Evolutionary conservation across 1,140 invertebrate species (phyloP), one percentile per base, ranked within the genome.

Genomic region (Anastatus disparis): DNA sequence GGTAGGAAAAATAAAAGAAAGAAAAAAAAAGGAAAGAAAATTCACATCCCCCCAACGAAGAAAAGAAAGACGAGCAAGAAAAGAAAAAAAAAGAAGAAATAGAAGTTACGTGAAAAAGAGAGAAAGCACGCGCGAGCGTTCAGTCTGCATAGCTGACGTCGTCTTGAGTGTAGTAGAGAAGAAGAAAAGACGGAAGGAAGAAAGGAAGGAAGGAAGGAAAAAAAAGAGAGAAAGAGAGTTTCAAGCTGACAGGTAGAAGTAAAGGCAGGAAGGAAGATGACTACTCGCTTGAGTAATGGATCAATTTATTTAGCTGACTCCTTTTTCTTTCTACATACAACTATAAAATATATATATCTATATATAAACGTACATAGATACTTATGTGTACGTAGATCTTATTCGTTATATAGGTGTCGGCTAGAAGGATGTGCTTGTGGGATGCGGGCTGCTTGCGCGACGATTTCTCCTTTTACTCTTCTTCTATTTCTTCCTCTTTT

Each of bases 241-340:
- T 53, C 35, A 71, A n/a, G 40, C 3, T 3, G 40, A 13, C 17
- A 15, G 13, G 15, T 17, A 52, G 62, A 71, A 70, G 72, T 55
- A 74, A 74, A 71, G 55, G 31, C 38, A 77, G 77, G 78, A 79
- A 77, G 75, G 79, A 81, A 82, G 79, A 84, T 81, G 81, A 82
- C 81, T 83, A 78, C 76, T 80, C 76, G 76, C 70, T 81, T 84
- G 82, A 84, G 81, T 83, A 84, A 84, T 84, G 82, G 82, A 83
- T 84, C 82, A 84, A 84, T 84, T 84, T 84, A 84, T 84, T 84
- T 82, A 77, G 77, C 68, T 75, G 74, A 70, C 75, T 70, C 24
- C 27, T 22, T 46, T 8, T 20, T 7, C 13, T 20, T 17, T 63
- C 24, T 71, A 48, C 35, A 63, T 44, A 24, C 26, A 52, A 12